Conservation (phyloP, 1,140 invertebrate genomes). For the Cheumatopsyche charites region DNA sequence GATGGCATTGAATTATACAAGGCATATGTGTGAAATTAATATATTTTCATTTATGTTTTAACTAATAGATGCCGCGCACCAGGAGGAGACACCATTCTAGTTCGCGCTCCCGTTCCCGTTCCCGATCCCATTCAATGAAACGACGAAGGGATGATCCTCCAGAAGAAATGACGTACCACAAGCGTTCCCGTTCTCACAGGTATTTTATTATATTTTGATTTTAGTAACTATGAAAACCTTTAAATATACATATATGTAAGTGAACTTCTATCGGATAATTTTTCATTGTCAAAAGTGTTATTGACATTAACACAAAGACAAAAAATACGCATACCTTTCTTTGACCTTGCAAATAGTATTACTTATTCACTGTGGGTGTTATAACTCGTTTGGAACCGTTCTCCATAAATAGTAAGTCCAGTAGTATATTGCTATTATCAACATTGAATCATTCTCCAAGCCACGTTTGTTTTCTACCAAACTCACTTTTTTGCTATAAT, state of each 20-base stretch:
- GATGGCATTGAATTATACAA: background rate
- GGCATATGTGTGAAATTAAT: background rate
- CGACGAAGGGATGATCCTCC: slow-evolving; percentile 62
- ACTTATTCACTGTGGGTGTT: slow-evolving; percentile 25
- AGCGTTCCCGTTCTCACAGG: slow-evolving; percentile 59
- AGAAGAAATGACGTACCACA: slow-evolving; percentile 56
- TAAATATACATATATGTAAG: too few relatives aligned
- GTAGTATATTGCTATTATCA: slow-evolving; percentile 21
- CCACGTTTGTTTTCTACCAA: background rate
- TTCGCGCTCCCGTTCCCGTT: slow-evolving; percentile 65
- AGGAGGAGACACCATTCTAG: slow-evolving; percentile 75
- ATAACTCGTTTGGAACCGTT: slow-evolving; percentile 38
- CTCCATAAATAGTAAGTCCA: slow-evolving; percentile 22
- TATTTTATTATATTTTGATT: slow-evolving; percentile 38
- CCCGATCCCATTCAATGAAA: slow-evolving; percentile 62
- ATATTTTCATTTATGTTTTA: background rate
- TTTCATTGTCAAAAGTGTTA: too few relatives aligned
- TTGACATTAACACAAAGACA: background rate
- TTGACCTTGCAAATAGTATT: slow-evolving; percentile 24
- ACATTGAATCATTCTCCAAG: slow-evolving; percentile 17
- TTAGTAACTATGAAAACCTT: too few relatives aligned
- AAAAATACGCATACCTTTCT: slow-evolving; percentile 19
- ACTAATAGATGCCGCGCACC: slow-evolving; percentile 77
- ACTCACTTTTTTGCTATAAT: too few relatives aligned
- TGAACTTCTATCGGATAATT: too few relatives aligned